Conservation (phyloP, 1,140 invertebrate species). For the Papilio machaon region DNA sequence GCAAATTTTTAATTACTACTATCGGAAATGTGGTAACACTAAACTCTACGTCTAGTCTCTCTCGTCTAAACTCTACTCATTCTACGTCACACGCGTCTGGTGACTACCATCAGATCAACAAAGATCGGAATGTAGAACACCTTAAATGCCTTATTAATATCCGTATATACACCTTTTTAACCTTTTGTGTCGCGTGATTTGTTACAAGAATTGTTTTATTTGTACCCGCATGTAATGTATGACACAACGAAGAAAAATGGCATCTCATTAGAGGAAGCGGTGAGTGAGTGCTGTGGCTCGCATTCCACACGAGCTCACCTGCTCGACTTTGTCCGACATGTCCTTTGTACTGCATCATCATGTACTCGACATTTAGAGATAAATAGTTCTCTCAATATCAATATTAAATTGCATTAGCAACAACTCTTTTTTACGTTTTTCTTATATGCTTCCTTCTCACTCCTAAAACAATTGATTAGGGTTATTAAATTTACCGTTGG, state of each 20-base stretch:
- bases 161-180: not conserved
- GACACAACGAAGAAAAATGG: not conserved
- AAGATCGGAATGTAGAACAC: not conserved
- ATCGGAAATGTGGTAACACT: too few species aligned
- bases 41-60: too few species aligned
- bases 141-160: not conserved
- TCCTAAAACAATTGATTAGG: too few species aligned
- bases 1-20: too few species aligned
- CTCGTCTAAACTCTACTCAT: not conserved
- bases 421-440: too few species aligned
- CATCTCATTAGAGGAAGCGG: not conserved
- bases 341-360: not conserved
- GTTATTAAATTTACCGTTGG: too few species aligned
- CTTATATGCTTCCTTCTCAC: too few species aligned
- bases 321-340: not conserved
- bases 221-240: not conserved
- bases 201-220: slow-evolving; percentile 9
- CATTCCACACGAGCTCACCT: slow-evolving; percentile 28
- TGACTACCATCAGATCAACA: not conserved
- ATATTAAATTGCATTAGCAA: too few species aligned
- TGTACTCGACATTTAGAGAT: not conserved
- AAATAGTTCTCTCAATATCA: too few species aligned
- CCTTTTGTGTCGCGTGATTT: slow-evolving; percentile 12
- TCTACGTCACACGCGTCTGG: not conserved
- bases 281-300: not conserved